phyloP scores from a whole-genome alignment of 2,888 invertebrate genomes.

The Lymantria monacha region DNA sequence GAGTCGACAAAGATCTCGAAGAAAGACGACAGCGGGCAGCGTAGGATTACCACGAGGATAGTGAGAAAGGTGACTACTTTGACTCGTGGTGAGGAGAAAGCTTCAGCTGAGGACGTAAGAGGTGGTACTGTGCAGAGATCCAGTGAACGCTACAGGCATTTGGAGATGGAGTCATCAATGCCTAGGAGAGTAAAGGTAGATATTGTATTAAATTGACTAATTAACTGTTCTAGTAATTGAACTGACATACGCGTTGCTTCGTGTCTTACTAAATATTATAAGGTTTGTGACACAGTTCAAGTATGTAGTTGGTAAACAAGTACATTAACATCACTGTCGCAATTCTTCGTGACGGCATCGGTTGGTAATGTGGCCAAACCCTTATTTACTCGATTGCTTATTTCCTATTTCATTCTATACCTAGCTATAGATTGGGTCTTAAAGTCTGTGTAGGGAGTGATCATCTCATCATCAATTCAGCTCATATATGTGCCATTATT shows the following conservation, averaged over 20 bases:
- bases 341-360: neutral
- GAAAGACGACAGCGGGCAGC: slow-evolving; percentile 89
- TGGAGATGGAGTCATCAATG: slow-evolving; percentile 78
- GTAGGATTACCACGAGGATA: slow-evolving; percentile 92
- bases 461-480: too few relatives aligned
- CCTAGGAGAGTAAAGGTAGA: slow-evolving; percentile 90
- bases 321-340: slow-evolving; percentile 1
- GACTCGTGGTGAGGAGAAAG: slow-evolving; percentile 92
- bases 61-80: slow-evolving; percentile 94
- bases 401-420: neutral
- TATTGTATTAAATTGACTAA: slow-evolving; percentile 1
- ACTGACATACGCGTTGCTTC: neutral
- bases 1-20: slow-evolving; percentile 92
- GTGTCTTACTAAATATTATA: slow-evolving; percentile 6
- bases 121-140: slow-evolving; percentile 83
- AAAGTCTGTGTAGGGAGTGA: too few relatives aligned
- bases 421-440: too few relatives aligned
- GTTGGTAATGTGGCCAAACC: neutral
- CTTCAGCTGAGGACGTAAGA: slow-evolving; percentile 86
- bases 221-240: neutral
- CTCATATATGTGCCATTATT: too few relatives aligned
- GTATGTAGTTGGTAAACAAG: slow-evolving; percentile 2
- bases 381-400: neutral
- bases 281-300: slow-evolving; percentile 3
- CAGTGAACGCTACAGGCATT: slow-evolving; percentile 81